A percentile compares a stretch with the other conserved stretches of the same genome.
Evolutionary conservation across 2,888 invertebrate species (phyloP).

Genomic region (Drosophila yooni): DNA sequence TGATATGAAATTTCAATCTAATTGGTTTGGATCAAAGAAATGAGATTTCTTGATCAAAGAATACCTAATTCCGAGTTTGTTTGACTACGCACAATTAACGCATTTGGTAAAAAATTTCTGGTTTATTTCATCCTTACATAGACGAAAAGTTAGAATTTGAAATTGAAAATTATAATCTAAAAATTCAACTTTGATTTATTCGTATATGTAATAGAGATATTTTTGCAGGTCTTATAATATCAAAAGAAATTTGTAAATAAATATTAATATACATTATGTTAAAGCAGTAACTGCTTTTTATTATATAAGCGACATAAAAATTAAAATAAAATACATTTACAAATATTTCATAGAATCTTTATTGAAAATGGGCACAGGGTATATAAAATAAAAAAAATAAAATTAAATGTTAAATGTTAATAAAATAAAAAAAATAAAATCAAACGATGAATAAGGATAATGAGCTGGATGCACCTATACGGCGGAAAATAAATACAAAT

Average conservation of each 20-base stretch:
- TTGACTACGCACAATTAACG: background rate
- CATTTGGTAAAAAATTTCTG: background rate
- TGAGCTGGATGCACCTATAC: constrained; percentile 37
- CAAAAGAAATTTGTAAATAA: background rate
- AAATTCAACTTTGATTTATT: background rate
- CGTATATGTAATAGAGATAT: background rate
- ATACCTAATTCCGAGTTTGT: background rate
- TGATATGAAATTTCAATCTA: background rate
- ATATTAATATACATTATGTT: background rate
- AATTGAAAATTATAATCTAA: background rate
- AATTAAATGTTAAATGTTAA: too few relatives aligned
- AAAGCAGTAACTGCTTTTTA: background rate
- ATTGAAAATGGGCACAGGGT: background rate
- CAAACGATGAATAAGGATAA: constrained; percentile 45
- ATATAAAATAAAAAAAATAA: background rate
- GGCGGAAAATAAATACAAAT: constrained; percentile 15
- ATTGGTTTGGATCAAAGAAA: background rate
- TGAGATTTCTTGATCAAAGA: background rate
- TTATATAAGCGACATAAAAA: background rate
- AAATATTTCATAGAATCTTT: background rate
- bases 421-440: background rate
- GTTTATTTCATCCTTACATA: background rate
- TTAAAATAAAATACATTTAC: background rate
- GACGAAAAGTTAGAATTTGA: background rate
- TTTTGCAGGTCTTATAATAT: background rate